A percentile compares a stretch with the other conserved stretches of the same genome.
These are phyloP conservation scores for Sternotherus odoratus DNA, from an alignment of 2,797 vertebrate genomes.

Conservation along the genomic window DNA sequence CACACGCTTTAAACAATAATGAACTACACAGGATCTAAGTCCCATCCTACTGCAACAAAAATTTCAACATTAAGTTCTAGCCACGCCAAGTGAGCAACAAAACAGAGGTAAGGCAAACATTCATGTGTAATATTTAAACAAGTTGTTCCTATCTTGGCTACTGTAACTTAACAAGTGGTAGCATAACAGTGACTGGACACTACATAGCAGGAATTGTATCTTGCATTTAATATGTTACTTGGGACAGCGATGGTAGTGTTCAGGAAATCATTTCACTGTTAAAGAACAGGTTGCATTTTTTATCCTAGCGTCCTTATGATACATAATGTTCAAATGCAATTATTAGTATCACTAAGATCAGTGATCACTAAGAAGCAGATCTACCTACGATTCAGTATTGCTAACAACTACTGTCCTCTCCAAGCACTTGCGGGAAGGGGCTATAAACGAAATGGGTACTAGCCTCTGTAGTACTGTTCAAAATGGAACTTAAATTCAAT, in stretches of 20 bases:
- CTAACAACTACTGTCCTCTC: background rate
- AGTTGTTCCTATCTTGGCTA: background rate
- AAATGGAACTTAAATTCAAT: background rate
- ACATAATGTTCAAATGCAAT: constrained; percentile 59
- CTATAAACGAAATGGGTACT: background rate
- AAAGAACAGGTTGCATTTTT: background rate
- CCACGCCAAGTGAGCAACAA: background rate
- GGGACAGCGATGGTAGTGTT: background rate
- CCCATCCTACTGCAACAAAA: background rate
- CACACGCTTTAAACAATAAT: background rate
- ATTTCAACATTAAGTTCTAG: background rate
- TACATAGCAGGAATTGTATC: background rate
- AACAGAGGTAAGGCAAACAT: background rate
- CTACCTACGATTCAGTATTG: background rate
- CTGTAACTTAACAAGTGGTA: background rate
- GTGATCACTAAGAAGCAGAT: background rate
- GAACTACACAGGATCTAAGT: background rate
- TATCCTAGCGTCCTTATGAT: constrained; percentile 30
- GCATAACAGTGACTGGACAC: background rate
- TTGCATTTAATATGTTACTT: background rate
- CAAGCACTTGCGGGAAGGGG: background rate
- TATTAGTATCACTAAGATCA: background rate
- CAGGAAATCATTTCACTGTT: background rate
- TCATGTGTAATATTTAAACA: constrained; percentile 14
- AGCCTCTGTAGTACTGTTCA: background rate